These are phyloP conservation scores for Eucidaris tribuloides DNA, from an alignment of 35 echinoderm and acorn worm genomes.

Conservation along the genomic window DNA sequence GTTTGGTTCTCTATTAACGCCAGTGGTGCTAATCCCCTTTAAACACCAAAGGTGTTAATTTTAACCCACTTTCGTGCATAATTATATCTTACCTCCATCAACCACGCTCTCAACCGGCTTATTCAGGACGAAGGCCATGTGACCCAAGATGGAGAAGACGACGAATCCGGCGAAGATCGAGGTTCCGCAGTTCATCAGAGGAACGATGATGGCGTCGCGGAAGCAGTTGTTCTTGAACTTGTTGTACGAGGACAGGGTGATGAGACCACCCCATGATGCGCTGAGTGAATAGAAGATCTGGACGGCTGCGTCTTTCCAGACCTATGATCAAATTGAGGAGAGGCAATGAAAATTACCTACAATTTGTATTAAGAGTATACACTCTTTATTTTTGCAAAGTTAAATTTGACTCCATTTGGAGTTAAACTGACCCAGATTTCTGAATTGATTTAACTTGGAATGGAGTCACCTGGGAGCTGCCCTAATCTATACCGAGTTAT, in stretches of 20 bases:
- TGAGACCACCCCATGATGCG: slow-evolving; percentile 44
- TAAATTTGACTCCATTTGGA: not conserved
- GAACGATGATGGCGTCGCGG: slow-evolving; percentile 84
- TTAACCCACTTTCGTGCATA: too few relatives aligned
- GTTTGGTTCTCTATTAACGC: too few relatives aligned
- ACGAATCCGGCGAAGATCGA: slow-evolving; percentile 92
- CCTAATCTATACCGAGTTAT: too few relatives aligned
- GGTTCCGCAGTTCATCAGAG: slow-evolving; percentile 78
- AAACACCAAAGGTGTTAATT: too few relatives aligned
- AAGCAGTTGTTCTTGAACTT: slow-evolving; percentile 80
- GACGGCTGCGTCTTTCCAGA: slow-evolving; percentile 80
- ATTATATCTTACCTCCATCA: slow-evolving; percentile 56
- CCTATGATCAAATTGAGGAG: slow-evolving; percentile 29
- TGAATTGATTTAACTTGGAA: not conserved
- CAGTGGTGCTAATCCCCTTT: too few relatives aligned
- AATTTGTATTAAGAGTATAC: not conserved
- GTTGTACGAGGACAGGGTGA: slow-evolving; percentile 78
- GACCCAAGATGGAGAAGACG: slow-evolving; percentile 88
- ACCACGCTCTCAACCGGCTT: slow-evolving; percentile 54
- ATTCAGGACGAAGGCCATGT: slow-evolving; percentile 47
- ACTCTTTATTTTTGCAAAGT: not conserved
- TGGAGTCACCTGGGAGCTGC: too few relatives aligned
- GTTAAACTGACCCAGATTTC: not conserved
- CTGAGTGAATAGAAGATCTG: slow-evolving; percentile 92
- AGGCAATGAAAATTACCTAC: not conserved